Evolutionary conservation across 2,888 invertebrate species (phyloP), one percentile per base, ranked within the genome.

Genomic region (Anoncus sp.): DNA sequence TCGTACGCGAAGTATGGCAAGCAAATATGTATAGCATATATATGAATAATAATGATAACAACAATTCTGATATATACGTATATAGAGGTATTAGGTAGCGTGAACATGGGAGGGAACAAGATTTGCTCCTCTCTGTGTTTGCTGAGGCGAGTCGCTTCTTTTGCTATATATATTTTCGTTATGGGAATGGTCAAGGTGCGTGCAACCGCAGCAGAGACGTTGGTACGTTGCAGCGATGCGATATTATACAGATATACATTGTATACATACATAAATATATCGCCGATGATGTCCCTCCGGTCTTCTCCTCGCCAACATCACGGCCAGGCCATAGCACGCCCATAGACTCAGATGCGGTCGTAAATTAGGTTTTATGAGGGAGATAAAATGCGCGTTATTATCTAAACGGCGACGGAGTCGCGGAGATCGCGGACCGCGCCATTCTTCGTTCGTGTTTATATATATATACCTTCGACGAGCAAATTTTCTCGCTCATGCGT

Each of bases 351-450:
- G 86, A 88, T 88, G 88, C 84, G 86, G 87, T 87, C 85, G 89
- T 90, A 90, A 90, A 90, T 90, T 90, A 90, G 85, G 86, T 90
- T 90, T 90, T 90, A 90, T 89, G 90, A 90, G 90, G 86, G 86
- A 90, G 90, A 90, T 90, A 90, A 90, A 90, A 90, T 89, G 89
- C 89, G 87, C 90, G 88, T 90, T 90, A 90, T 90, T 90, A 90
- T 90, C 90, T 90, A 90, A 90, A 90, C 89, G 90, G 89, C 90
- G 87, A 86, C 86, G 88, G 87, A 87, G 87, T 89, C 88, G 87
- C 87, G 87, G 85, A 87, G 88, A 88, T 88, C 88, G 87, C 85
- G 86, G 85, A 84, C 86, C 85, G 83, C 84, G 85, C 86, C 85
- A 85, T 87, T 86, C 84, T 86, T 85, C 79, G 85, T 60, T 59